These are phyloP conservation scores for Brachionus calyciflorus DNA, from an alignment of 1,140 invertebrate species.

Conservation along the genomic window DNA sequence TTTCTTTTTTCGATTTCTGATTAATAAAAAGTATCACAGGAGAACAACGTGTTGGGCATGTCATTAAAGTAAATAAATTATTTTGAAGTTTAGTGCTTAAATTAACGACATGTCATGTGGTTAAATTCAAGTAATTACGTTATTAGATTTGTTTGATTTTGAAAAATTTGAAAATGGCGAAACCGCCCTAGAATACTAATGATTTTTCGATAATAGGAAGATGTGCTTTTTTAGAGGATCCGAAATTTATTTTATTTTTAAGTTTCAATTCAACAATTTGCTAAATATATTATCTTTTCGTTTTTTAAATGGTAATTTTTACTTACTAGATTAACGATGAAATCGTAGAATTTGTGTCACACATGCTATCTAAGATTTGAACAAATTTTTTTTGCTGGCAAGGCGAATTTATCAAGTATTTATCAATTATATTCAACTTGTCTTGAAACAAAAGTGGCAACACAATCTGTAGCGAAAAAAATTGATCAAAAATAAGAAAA, in stretches of 20 bases:
- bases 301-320: too few species aligned
- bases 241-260: not conserved
- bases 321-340: slow-evolving; percentile 15
- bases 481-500: slow-evolving; percentile 2
- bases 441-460: slow-evolving; percentile 73
- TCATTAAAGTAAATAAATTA: too few species aligned
- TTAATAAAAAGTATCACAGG: too few species aligned
- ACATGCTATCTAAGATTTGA: slow-evolving; percentile 64
- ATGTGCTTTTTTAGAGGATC: not conserved
- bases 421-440: slow-evolving; percentile 68
- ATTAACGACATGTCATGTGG: too few species aligned
- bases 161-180: too few species aligned
- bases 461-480: slow-evolving; percentile 60
- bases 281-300: not conserved
- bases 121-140: too few species aligned
- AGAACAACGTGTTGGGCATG: too few species aligned
- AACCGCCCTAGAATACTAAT: too few species aligned
- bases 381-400: slow-evolving; percentile 65
- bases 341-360: slow-evolving; percentile 50
- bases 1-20: too few species aligned
- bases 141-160: too few species aligned
- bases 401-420: slow-evolving; percentile 66
- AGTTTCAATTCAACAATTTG: not conserved
- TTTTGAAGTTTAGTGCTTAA: too few species aligned
- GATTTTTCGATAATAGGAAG: too few species aligned